phyloP scores from a whole-genome alignment of 2,888 invertebrate species.

The Agriopis marginaria region DNA sequence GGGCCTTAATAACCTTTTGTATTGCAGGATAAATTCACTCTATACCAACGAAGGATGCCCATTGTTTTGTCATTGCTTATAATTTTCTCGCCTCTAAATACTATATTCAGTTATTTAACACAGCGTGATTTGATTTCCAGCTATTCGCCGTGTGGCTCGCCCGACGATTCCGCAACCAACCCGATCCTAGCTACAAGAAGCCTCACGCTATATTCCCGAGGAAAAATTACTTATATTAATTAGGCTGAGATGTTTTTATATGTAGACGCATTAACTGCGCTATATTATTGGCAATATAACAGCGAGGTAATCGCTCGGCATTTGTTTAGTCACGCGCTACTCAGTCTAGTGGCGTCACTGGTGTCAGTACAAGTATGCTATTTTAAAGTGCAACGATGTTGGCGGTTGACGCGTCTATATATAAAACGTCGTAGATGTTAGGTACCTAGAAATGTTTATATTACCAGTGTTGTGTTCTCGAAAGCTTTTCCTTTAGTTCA shows the following conservation, averaged over 20 bases:
- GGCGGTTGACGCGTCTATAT: no score
- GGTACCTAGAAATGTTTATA: conserved; percentile 22
- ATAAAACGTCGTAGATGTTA: not conserved
- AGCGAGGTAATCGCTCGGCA: no score
- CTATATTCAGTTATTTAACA: not conserved
- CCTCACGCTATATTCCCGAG: conserved; percentile 91
- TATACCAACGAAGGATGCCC: not conserved
- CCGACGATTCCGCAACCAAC: conserved; percentile 92
- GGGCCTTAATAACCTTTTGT: no score
- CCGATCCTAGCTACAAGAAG: conserved; percentile 90
- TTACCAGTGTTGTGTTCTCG: conserved; percentile 42
- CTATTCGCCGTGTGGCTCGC: conserved; percentile 93
- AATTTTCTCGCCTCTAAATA: conserved; percentile 9
- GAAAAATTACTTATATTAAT: conserved; percentile 83
- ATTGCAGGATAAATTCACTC: no score
- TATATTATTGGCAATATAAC: no score
- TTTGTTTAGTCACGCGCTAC: no score
- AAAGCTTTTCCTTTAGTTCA: conserved; percentile 20
- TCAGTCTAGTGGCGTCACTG: no score
- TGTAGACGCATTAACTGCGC: no score
- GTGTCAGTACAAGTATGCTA: no score
- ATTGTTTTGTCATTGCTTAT: not conserved
- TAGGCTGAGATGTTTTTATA: not conserved
- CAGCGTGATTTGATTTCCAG: conserved; percentile 72
- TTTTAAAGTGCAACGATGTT: no score